Evolutionary conservation across 2,797 vertebrate species (phyloP), one percentile per base, ranked within the genome.

Genomic region (Catostomus latipinnis): DNA sequence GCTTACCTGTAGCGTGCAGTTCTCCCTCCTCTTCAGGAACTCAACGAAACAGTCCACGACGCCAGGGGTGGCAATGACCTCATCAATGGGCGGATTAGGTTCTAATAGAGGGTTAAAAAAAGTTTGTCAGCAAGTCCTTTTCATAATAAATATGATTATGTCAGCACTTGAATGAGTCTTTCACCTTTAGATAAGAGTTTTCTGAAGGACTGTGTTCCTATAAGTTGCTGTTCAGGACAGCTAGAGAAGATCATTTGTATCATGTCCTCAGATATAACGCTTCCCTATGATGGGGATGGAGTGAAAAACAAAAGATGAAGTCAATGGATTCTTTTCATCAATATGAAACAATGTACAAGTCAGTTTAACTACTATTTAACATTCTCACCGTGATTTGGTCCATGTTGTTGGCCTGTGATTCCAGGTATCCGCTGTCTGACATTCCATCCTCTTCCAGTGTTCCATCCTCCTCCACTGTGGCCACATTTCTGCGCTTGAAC

Each of bases 171-270:
- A 6, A 53, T 0, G 2, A 6, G 5, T 12, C 6, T 56, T 85
- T 91, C 86, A 98, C 98, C 98, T 97, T 99, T 99, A 83, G 98
- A 99, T 83, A 99, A 95, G 6, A 99, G 95, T 89, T 99, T 99
- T 88, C 98, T 91, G 89, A 99, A 99, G 82, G 97, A 96, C 88
- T 99, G 98, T 10, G 98, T 99, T 77, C 97, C 98, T 87, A 97
- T 96, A 84, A 99, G 96, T 87, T 99, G 97, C 77, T 98, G 97
- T 85, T 97, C 97, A 73, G 96, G 96, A 81, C 94, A 96, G 85
- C 94, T 96, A 22, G 97, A 98, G 92, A 98, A 98, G 89, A 99
- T 98, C 97, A 98, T 98, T 87, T 98, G 96, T 78, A 94, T 98
- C 97, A 99, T 98, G 89, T 99, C 98, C 56, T 96, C 95, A 22